Evolutionary conservation across 2,888 invertebrate species (phyloP), one percentile per base, ranked within the genome.

Genomic region (Synanthedon formicaeformis): DNA sequence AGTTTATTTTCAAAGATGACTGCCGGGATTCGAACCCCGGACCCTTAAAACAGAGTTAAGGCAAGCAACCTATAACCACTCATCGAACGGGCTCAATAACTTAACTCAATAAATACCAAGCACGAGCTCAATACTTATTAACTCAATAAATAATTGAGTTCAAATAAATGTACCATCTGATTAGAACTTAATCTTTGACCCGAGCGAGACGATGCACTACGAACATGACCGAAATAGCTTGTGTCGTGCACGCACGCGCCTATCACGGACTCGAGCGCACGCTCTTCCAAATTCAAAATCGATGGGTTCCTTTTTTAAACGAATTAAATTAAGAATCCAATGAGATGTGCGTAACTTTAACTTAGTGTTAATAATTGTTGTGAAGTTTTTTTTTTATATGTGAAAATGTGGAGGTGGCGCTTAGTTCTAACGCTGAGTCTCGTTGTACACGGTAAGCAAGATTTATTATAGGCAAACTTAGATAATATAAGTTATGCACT

Each of bases 191-290:
- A 59, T 84, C 85, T 82, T 60, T 83, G 83, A 27, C 62, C 65
- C 69, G 78, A 79, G 70, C 69, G 76, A 76, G 81, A 73, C 71
- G 69, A 57, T 72, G 76, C 77, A 73, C 64, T 66, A 64, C 66
- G 65, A 68, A 62, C 65, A 67, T 63, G 75, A 81, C 80, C 76
- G 75, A 85, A 86, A 86, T 86, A 86, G 86, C 82, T 63, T 61
- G 73, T 65, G 69, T 59, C 60, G 66, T 63, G 79, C 67, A 67
- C 75, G 74, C 82, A 71, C 64, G 59, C 63, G 58, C 55, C 34
- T 10, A 34, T 34, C 57, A 51, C 70, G 63, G 72, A 73, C 80
- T 79, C 71, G 74, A n/a, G 50, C 62, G 63, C 63, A 65, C 66
- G 60, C 34, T 34, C 2, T 55, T 57, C 57, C 57, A 55, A 65